Percentiles rank a stretch among this genome's conserved stretches.
phyloP scores from a whole-genome alignment of 92 coral and sea anemone species.

The Phenganax stokvisi region DNA sequence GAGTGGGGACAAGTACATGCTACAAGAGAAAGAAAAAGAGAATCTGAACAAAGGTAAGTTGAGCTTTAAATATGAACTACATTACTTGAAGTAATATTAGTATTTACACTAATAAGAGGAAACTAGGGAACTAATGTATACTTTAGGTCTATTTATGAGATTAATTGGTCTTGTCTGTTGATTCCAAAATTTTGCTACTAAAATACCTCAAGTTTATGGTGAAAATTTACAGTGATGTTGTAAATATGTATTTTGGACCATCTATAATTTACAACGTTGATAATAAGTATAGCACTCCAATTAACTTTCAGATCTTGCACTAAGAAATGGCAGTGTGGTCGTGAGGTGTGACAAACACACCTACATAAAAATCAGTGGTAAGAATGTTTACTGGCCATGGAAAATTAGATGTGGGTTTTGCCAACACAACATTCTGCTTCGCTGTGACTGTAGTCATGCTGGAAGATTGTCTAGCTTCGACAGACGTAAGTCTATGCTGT shows the following conservation, averaged over 20 bases:
- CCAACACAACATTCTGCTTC: conserved; percentile 42
- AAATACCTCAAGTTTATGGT: conserved; percentile 21
- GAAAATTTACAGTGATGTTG: neutral
- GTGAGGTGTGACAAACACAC: conserved; percentile 50
- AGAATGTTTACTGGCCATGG: conserved; percentile 51
- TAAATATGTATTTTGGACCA: conserved; percentile 6
- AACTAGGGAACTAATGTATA: conserved; percentile 7
- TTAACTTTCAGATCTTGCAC: conserved; percentile 48
- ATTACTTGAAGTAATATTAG: conserved; percentile 6
- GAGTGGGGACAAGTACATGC: conserved; percentile 32
- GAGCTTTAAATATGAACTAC: conserved; percentile 20
- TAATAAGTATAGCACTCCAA: conserved; percentile 9
- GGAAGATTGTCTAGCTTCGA: conserved; percentile 49
- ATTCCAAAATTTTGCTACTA: conserved; percentile 30
- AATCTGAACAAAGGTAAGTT: conserved; percentile 46
- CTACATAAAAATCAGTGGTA: conserved; percentile 42
- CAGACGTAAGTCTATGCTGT: conserved; percentile 41
- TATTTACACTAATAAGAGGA: conserved; percentile 9
- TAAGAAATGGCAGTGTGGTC: conserved; percentile 45
- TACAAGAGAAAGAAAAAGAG: conserved; percentile 43
- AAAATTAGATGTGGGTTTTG: conserved; percentile 51
- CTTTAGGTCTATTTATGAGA: neutral
- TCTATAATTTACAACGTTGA: conserved; percentile 7
- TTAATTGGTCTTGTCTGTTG: conserved; percentile 22
- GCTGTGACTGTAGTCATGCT: conserved; percentile 42